Evolutionary conservation across 2,113 vertebrate genomes (phyloP), one percentile per base, ranked within the genome.

Genomic region (Himantopus leucocephalus): DNA sequence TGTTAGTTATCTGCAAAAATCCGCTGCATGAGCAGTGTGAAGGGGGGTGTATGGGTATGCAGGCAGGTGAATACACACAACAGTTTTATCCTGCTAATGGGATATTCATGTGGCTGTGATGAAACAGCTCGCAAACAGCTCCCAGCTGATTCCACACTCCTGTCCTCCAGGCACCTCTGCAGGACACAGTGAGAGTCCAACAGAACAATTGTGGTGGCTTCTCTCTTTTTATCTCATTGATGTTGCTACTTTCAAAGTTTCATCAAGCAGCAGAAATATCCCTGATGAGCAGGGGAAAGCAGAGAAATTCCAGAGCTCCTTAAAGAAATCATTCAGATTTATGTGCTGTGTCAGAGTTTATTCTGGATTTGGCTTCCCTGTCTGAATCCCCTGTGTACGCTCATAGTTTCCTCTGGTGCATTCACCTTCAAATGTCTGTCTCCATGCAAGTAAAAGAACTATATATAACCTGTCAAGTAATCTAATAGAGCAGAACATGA

Each of bases 151-250:
- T 39, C 62, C 30, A n/a, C 8, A 3, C 14, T 35, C n/a, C 72
- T 26, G 7, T 35, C 18, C 45, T 63, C 5, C 6, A 8, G 17
- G 20, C 0, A 1, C 26, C 22, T 30, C 22, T 30, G 37, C 20
- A 30, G 47, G n/a, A 9, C 5, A 6, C 41, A 26, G 10, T 58
- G 32, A 26, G 32, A 68, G 6, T 41, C 43, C 26, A 64, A 7
- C 0, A 0, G 20, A 79, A 30, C 17, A 35, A 4, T 13, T 60
- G 15, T 20, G 26, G 11, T 32, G 29, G 15, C 39, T 62, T 71
- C 70, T 90, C 37, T 62, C 17, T 45, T 81, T 81, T 79, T 23
- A 56, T 12, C 9, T 60, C 64, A n/a, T 4, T 50, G n/a, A 27
- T 0, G 4, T 16, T n/a, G 50, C 6, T 32, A 7, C n/a, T 85